Evolutionary conservation across 2,113 vertebrate genomes (phyloP), one percentile per base, ranked within the genome.

Genomic region (Lampris megalopsis): DNA sequence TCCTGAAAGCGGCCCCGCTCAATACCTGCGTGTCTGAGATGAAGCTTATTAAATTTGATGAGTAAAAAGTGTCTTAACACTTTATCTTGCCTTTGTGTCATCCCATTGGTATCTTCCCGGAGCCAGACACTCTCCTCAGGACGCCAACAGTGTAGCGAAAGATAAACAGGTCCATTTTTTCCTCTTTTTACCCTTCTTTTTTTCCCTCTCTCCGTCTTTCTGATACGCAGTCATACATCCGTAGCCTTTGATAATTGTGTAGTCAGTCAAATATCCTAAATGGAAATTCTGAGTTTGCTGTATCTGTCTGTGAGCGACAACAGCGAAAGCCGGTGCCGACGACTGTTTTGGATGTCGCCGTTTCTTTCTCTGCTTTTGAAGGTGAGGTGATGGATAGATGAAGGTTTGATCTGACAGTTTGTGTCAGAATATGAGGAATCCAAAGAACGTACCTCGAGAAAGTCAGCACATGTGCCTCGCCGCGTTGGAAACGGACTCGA

Each of bases 31-130:
- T 76, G 83, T 90, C 86, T 77, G 83, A 84, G 85, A 89, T 81
- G 87, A 81, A 82, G 86, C 92, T 94, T 94, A 95, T 93, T 94
- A 91, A 94, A 93, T 94, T 91, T 92, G 91, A 92, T 89, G 87
- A 92, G 89, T 79, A 73, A 86, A 85, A 91, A 88, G 85, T 82
- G 88, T 86, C 91, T 92, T 93, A 93, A 91, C 83, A 71, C 82
- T 92, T 90, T 91, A 92, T 94, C 90, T 92, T 45, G 65, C 77
- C 80, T 85, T 92, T 90, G 85, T 90, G 82, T 85, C 79, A 70
- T 78, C 77, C 84, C 71, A 3, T 68, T 59, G 79, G 83, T 90
- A 91, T 91, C 90, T 91, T 74, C 79, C 71, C 11, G 2, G 36
- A 87, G 89, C 84, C 89, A 91, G 89, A 63, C 83, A 6, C 88